Base-by-base conservation (phyloP, 92 coral and sea anemone species). In the Palythoa heliodiscus region DNA sequence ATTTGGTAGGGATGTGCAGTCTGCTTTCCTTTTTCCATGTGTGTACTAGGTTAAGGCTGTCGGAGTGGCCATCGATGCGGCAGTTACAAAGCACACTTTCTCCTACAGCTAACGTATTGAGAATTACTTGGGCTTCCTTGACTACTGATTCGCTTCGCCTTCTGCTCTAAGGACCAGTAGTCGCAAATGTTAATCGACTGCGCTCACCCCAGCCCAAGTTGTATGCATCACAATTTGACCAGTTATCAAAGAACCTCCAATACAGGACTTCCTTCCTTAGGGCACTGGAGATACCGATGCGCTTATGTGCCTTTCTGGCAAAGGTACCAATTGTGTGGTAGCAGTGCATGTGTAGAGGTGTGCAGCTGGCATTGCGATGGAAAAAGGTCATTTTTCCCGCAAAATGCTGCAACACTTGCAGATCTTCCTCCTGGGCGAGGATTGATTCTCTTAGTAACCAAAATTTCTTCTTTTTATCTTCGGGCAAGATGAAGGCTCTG, bases 161-260 rank as follows among this genome's bases (percentile, higher is more conserved):
- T 50, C 4, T 87, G 78, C 24, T 52, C 73, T 60, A 77, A 76
- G 38, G 68, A 52, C 93, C 92, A 90, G 83, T 82, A 90, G 85
- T 83, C 93, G 66, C 92, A 91, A 53, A 88, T 55, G 15, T 73
- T 52, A 54, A 90, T 52, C 58, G 91, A 86, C 14, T 68, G 78
- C 88, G 77, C 38, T 89, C 92, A 47, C 91, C 92, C 90, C 95
- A 92, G 6, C 93, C 95, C 17, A 92, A 88, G 72, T 90, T 90
- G 43, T 90, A 93, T 3, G 95, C 95, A 76, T 90, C 89, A 69
- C 88, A 84, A 84, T 7, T 88, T 57, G 83, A 87, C 78, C 91
- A 92, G 70, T n/a, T 70, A 70, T 92, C 91, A 52, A 90, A 82
- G 38, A 92, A 92, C 61, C 89, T 70, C 91, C 91, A 90, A 37